Base-by-base conservation (phyloP, 2,888 invertebrate genomes). In the Chloroclysta siterata region DNA sequence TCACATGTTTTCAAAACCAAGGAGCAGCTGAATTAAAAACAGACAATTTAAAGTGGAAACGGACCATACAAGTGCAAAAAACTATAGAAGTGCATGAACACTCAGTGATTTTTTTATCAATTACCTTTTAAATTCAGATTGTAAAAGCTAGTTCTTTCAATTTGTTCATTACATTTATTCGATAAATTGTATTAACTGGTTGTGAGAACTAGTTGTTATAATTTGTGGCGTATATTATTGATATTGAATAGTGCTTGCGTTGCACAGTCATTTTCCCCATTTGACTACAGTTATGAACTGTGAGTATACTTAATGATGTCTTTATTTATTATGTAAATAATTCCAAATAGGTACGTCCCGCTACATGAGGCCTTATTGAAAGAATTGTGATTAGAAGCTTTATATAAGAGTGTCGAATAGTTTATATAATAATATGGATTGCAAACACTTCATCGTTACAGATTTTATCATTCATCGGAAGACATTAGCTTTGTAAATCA, bases 1-100 rank as follows among this genome's bases (percentile, higher is more conserved):
- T 53, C n/a, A n/a, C 29, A 57, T 50, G 60, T 52, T 69, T 67
- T 60, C 67, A 60, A 64, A 67, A 62, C 63, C 54, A 64, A 54
- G 41, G 33, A 53, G 22, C 5, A 46, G 53, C 22, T 6, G 14
- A 48, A 41, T 53, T 47, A 47, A 42, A 36, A 60, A 64, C 55
- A 60, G 51, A 62, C 65, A 52, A 59, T 47, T 51, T 56, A 60
- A 73, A 70, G 72, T 78, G 79, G 78, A 77, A 80, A 77, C 22
- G 76, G 81, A 84, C 81, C 80, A 75, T 65, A 63, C 74, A 51
- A 70, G 84, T 85, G 84, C 62, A 75, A 66, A 79, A 69, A 81
- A 80, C 71, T 73, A 66, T 61, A 46, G 44, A 73, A 68, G 78
- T 75, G 72, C 74, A 80, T 76, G 54, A 61, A 65, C 61, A 65